phyloP scores from a whole-genome alignment of 2,113 vertebrate genomes.

The Pseudorasbora parva region DNA sequence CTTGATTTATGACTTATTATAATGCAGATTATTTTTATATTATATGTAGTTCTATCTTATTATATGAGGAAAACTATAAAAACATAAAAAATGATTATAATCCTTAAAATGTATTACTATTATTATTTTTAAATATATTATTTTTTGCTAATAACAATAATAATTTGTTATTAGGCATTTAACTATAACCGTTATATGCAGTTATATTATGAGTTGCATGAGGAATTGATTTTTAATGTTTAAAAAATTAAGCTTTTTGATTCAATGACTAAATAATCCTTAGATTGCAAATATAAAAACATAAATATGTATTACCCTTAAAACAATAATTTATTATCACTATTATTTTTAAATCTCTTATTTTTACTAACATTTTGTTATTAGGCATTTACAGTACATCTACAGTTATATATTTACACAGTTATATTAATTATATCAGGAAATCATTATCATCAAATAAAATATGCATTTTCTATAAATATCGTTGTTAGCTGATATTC shows the following conservation, averaged over 20 bases:
- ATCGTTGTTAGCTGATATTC: neutral
- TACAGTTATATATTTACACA: no score
- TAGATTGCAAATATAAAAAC: neutral
- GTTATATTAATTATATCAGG: no score
- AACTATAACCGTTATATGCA: neutral
- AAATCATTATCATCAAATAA: no score
- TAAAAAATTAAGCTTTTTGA: neutral
- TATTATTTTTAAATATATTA: neutral
- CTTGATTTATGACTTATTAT: neutral
- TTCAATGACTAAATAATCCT: neutral
- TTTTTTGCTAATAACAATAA: neutral
- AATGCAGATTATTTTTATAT: neutral
- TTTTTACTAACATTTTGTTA: neutral
- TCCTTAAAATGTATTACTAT: neutral
- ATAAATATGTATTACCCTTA: no score
- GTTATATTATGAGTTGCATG: neutral
- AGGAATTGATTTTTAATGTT: no score
- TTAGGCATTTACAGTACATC: no score
- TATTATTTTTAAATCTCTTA: neutral
- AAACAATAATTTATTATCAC: neutral
- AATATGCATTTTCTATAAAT: no score
- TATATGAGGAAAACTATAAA: neutral
- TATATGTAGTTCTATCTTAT: neutral
- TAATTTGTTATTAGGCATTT: no score
- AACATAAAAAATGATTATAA: neutral